Evolutionary conservation across 2,113 vertebrate species (phyloP), one percentile per base, ranked within the genome.

Genomic region (Coreoperca whiteheadi): DNA sequence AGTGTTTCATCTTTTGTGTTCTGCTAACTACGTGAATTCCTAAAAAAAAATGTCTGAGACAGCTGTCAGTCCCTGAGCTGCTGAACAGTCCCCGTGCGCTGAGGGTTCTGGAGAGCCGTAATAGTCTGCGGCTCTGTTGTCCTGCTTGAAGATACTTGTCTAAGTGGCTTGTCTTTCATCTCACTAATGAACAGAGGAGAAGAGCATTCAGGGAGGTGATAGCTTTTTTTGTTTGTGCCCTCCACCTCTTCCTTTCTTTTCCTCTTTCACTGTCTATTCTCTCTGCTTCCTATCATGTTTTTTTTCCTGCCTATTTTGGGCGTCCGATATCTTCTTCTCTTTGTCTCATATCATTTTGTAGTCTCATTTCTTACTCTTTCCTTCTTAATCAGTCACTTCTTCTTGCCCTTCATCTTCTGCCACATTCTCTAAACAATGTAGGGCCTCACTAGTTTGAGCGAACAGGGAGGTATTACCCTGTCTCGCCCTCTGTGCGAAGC

Each of bases 161-260:
- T n/a, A 83, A 77, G 53, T 28, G 70, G 72, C 77, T 83, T 25
- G 43, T 77, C 75, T 89, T 89, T 91, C 80, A 90, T 88, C 82
- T 77, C 66, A 43, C 66, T 83, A 87, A 83, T 86, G 70, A 88
- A 88, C 46, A 83, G 80, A 74, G 51, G 83, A 89, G 73, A 28
- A 85, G 77, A 82, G 76, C 76, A 79, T 74, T 82, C 71, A 77
- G 46, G 61, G 65, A 68, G 73, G 70, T 16, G 78, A 85, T 74
- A 21, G 86, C 77, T 74, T 85, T 83, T n/a, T 60, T 74, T 59
- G 78, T 89, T 88, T 28, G 30, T 54, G 37, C 53, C 28, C 28
- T 39, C 46, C 37, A 51, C 66, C 41, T 74, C 43, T 56, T 60
- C 59, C 74, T 74, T 25, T 63, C 60, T 70, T 76, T 39, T 41